phyloP scores from a whole-genome alignment of 2,888 invertebrate genomes.

The Lathronympha strigana region DNA sequence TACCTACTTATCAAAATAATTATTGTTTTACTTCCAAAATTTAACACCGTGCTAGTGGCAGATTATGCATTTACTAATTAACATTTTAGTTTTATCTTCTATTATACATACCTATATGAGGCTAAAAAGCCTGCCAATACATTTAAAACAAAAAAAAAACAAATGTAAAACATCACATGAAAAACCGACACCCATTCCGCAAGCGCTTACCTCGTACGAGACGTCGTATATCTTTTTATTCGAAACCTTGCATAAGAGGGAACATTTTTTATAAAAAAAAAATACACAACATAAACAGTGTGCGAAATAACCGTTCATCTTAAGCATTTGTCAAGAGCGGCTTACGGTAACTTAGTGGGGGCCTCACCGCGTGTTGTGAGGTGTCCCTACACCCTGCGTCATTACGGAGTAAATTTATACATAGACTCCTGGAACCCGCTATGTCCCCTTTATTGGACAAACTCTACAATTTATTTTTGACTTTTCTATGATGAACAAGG shows the following conservation, averaged over 20 bases:
- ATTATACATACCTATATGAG: too few relatives aligned
- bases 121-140: neutral
- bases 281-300: slow-evolving; percentile 71
- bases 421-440: too few relatives aligned
- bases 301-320: slow-evolving; percentile 81
- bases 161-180: slow-evolving; percentile 49
- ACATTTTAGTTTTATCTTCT: too few relatives aligned
- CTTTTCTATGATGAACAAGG: too few relatives aligned
- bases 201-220: slow-evolving; percentile 54
- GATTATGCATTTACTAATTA: too few relatives aligned
- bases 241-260: slow-evolving; percentile 56
- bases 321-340: slow-evolving; percentile 81
- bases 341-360: slow-evolving; percentile 78
- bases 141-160: slow-evolving; percentile 45
- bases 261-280: slow-evolving; percentile 66
- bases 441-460: too few relatives aligned
- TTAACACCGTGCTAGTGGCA: too few relatives aligned
- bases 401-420: slow-evolving; percentile 3
- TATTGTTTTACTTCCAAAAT: too few relatives aligned
- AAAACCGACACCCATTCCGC: slow-evolving; percentile 58
- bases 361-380: slow-evolving; percentile 53
- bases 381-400: slow-evolving; percentile 7
- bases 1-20: too few relatives aligned
- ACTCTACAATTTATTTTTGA: too few relatives aligned
- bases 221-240: slow-evolving; percentile 60